phyloP scores from a whole-genome alignment of 2,113 vertebrate genomes.

The Martes martes region DNA sequence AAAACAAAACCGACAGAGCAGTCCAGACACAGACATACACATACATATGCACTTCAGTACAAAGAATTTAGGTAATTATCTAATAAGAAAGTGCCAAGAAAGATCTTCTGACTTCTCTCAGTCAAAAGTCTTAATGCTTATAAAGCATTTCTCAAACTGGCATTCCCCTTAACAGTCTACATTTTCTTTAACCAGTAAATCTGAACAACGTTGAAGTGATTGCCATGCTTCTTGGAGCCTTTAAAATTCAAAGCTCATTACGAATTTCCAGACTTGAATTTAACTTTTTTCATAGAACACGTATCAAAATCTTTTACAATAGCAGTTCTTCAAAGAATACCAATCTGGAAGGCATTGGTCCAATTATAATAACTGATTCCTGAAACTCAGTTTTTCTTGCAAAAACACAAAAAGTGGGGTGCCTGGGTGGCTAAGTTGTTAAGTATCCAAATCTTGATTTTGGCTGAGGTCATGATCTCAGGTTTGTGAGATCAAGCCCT shows the following conservation, averaged over 20 bases:
- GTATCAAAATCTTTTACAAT: not conserved
- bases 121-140: not conserved
- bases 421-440: not conserved
- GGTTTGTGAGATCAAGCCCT: not conserved
- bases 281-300: not conserved
- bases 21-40: not conserved
- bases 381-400: constrained; percentile 7
- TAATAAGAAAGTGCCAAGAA: constrained; percentile 7
- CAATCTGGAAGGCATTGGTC: not conserved
- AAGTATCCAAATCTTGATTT: not conserved
- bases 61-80: not conserved
- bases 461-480: not conserved
- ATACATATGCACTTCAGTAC: not conserved
- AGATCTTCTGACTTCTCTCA: not conserved
- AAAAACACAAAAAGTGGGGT: not conserved
- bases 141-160: not conserved
- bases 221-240: not conserved
- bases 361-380: not conserved
- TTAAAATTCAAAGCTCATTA: not conserved
- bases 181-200: not conserved
- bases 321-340: not conserved
- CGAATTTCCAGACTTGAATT: not conserved
- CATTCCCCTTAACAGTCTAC: not conserved
- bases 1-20: not conserved
- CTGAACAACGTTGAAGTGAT: not conserved